Evolutionary conservation across 2,113 vertebrate species (phyloP), one percentile per base, ranked within the genome.

Genomic region (human (Homo sapiens)): DNA sequence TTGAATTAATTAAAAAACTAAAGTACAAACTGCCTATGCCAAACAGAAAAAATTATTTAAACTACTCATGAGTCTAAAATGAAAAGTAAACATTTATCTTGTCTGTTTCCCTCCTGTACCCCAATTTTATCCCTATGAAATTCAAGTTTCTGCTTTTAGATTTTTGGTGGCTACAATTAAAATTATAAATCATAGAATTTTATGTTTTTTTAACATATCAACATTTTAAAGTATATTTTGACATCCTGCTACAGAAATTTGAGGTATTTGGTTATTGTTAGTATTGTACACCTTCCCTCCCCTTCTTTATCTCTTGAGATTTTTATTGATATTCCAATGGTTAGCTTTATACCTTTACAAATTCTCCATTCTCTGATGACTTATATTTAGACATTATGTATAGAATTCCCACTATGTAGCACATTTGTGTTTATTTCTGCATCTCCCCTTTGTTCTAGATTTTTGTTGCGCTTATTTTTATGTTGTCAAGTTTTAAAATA

Each of bases 391-490:
- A 57, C 14, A 48, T 86, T 61, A 32, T 52, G n/a, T 73, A 38
- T 83, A 61, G 43, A 84, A 72, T 85, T 92, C 35, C 32, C 35
- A 50, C 57, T 48, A 23, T 50, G 64, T 20, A 73, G 6, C 11
- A 70, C 8, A 78, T 35, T 73, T 72, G 40, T 0, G 25, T 83
- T 81, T 66, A 85, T 45, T 83, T 78, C 35, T 68, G 30, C 12
- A 43, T 85, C 11, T 89, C 30, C 1, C 30, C 1, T 66, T n/a
- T 95, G 70, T 35, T 79, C 35, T 64, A 68, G 14, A 55, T 59
- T 89, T 86, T 80, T 70, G 10, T 75, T 76, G 32, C 32, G 55
- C 87, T 84, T 59, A 64, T 92, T 86, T 83, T 97, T 94, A 93
- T 61, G 16, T 50, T 84, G 30, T 90, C 20, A 87, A 83, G 13